Conservation (phyloP, 2,888 invertebrate genomes). For the Ctena decussata region DNA sequence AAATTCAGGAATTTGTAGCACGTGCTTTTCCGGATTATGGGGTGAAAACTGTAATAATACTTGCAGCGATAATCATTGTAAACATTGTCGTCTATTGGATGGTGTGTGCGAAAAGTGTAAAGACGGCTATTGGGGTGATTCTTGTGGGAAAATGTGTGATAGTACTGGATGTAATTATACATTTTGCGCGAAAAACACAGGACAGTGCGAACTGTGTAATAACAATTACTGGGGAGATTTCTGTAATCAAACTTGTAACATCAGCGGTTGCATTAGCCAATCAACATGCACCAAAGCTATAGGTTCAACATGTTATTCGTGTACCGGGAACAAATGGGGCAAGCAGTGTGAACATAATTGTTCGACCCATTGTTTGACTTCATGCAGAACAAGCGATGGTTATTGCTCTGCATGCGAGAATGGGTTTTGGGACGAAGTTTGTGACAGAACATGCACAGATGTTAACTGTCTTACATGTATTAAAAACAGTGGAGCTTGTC, state of each 20-base stretch:
- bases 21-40: not conserved
- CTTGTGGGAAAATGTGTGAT: not conserved
- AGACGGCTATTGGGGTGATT: not conserved
- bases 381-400: not conserved
- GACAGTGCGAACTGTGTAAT: not conserved
- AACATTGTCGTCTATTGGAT: not conserved
- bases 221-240: not conserved
- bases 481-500: too few species aligned
- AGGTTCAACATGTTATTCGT: not conserved
- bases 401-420: not conserved
- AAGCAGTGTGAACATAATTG: not conserved
- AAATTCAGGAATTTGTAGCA: not conserved
- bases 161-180: not conserved
- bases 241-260: not conserved
- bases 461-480: too few species aligned
- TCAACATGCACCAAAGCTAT: not conserved
- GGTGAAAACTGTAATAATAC: not conserved
- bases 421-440: too few species aligned
- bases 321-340: not conserved
- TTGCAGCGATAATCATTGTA: not conserved
- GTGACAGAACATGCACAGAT: too few species aligned
- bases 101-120: not conserved
- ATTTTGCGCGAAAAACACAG: not conserved
- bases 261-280: not conserved
- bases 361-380: not conserved